Base-by-base conservation (phyloP, 1,140 invertebrate species). In the Temnothorax nylanderi region DNA sequence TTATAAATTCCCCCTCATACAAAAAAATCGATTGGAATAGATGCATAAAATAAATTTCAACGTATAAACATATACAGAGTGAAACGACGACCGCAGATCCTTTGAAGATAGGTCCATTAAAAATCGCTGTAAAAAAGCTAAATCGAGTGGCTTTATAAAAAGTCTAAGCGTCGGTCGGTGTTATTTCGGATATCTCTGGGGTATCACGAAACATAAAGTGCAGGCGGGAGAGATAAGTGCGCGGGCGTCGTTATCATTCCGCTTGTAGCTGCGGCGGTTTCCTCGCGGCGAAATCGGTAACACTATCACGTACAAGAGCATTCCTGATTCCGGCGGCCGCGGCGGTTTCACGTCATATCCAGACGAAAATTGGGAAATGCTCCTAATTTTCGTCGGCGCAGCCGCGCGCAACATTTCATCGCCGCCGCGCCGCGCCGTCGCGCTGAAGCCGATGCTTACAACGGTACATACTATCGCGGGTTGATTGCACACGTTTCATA, bases 311-410 rank as follows among this genome's bases (percentile, higher is more conserved):
- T 93, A 92, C 88, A 44, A 82, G 8, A 44, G 78, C 77, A 91
- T 93, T 92, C 71, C 74, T 88, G 88, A 93, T 93, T 93, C 91
- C 81, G 65, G 60, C 78, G 74, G 90, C 88, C 88, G 81, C 88
- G 71, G 72, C 67, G 37, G 64, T 51, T 41, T 88, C 67, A 86
- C 88, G 89, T 93, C 90, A 92, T 90, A 93, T 92, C 89, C 91
- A 91, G 85, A 92, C 88, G 92, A 93, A 92, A 93, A 93, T 93
- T 92, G 92, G 92, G 92, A 93, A 93, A 93, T 90, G 90, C 91
- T 91, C 92, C 91, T 91, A 85, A 90, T 91, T 92, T 90, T 88
- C 91, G 78, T 88, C 62, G 75, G 85, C 67, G 86, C 84, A 56
- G 47, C 54, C 62, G 10, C 62, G 75, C 13, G 51, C 85, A 44